Percentiles rank a stretch among this genome's conserved stretches.
phyloP scores from a whole-genome alignment of 2,888 invertebrate species.

The Tenthredo livida region DNA sequence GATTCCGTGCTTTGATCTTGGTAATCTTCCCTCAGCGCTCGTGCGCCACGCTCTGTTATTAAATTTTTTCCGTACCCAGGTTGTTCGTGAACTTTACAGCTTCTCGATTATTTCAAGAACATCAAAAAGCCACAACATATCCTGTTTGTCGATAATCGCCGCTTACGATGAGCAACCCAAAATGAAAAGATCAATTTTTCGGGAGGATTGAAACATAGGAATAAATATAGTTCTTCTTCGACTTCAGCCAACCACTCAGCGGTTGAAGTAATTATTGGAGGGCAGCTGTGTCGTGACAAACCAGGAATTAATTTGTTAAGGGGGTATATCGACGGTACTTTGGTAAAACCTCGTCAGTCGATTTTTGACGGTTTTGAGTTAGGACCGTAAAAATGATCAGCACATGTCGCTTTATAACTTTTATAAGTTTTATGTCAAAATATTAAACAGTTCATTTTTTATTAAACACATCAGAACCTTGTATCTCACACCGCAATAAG shows the following conservation, averaged over 20 bases:
- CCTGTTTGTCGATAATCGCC: background rate
- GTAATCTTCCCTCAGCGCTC: background rate
- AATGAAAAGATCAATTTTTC: background rate
- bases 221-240: background rate
- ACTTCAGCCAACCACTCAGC: conserved; percentile 24
- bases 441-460: too few relatives aligned
- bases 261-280: background rate
- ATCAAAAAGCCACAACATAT: background rate
- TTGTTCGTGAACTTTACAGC: background rate
- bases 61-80: background rate
- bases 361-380: too few relatives aligned
- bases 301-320: too few relatives aligned
- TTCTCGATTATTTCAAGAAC: background rate
- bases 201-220: background rate
- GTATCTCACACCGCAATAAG: too few relatives aligned
- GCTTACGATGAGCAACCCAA: too few relatives aligned
- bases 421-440: too few relatives aligned
- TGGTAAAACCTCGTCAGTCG: too few relatives aligned
- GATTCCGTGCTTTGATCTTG: background rate
- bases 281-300: too few relatives aligned
- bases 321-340: too few relatives aligned
- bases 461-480: too few relatives aligned
- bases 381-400: too few relatives aligned
- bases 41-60: background rate
- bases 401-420: too few relatives aligned